These are phyloP conservation scores for Lota lota DNA, from an alignment of 2,113 vertebrate genomes.

Conservation along the genomic window DNA sequence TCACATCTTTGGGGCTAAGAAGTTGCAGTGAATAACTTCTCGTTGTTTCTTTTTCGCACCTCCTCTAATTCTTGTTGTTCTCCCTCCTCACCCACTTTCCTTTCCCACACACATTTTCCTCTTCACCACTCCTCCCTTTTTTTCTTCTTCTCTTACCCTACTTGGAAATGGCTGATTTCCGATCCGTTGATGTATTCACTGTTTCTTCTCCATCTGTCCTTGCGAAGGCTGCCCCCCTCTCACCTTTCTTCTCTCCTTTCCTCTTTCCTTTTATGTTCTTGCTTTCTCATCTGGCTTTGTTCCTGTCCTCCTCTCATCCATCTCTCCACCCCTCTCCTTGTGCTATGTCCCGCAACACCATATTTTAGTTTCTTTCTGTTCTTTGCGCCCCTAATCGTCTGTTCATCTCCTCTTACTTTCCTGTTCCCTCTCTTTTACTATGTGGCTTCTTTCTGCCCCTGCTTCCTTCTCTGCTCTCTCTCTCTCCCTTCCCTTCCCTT, in stretches of 20 bases:
- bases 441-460: background rate
- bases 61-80: background rate
- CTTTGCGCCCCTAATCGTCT: too few relatives aligned
- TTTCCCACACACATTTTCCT: background rate
- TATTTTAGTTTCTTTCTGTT: background rate
- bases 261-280: background rate
- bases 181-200: too few relatives aligned
- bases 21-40: too few relatives aligned
- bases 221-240: background rate
- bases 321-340: background rate
- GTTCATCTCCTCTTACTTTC: background rate
- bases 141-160: too few relatives aligned
- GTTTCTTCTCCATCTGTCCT: too few relatives aligned
- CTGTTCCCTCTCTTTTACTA: background rate
- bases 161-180: too few relatives aligned
- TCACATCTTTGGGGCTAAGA: too few relatives aligned
- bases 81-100: slow-evolving; percentile 1
- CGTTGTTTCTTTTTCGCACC: too few relatives aligned
- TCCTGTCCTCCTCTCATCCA: background rate
- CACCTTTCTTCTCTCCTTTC: background rate
- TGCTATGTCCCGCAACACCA: background rate
- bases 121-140: background rate
- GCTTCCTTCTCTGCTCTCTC: background rate
- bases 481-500: slow-evolving; percentile 6
- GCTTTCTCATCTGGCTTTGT: background rate